Base-by-base conservation (phyloP, 2,888 invertebrate species). In the Byasa hedistus region DNA sequence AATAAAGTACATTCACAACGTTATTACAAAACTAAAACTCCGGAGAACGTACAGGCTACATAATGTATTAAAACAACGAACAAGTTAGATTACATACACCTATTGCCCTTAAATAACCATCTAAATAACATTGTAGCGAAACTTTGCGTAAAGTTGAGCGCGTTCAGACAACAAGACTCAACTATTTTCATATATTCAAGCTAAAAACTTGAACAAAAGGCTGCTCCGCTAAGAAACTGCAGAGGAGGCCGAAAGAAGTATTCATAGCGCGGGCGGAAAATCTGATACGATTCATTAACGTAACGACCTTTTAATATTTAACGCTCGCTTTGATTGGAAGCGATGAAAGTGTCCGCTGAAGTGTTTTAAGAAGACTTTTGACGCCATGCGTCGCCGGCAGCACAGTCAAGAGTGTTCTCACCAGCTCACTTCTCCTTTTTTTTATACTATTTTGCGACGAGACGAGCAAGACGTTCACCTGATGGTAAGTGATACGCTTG, bases 271-370 rank as follows among this genome's bases (percentile, higher is more conserved):
- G 79, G 82, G 82, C 80, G 83, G 86, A 80, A 83, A 87, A 91
- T 90, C 92, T 89, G 92, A 92, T 92, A 92, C 88, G 92, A 89
- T 92, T 92, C 92, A 92, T 92, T 92, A 91, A 83, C 81, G 82
- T 87, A 91, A 92, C 86, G 91, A 89, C 81, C 86, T 89, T 88
- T 92, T 89, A 92, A 92, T 92, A 87, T 89, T 90, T 89, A 83
- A 91, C 74, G 81, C 73, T 73, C 71, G 81, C 85, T 89, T 89
- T 91, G 91, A 92, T 92, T 89, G 87, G 83, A 82, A 84, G 80
- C 75, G 79, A 82, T 78, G 84, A 79, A 85, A 85, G 86, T 87
- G 89, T 85, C 59, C 55, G 56, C 66, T 63, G 32, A 59, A 66
- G 62, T 66, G 62, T 63, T 66, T 66, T 59, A 63, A 66, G 62